Percentiles rank a stretch among this genome's conserved stretches.
These are phyloP conservation scores for Plestiodon gilberti DNA, from an alignment of 2,113 vertebrate species.

Conservation along the genomic window DNA sequence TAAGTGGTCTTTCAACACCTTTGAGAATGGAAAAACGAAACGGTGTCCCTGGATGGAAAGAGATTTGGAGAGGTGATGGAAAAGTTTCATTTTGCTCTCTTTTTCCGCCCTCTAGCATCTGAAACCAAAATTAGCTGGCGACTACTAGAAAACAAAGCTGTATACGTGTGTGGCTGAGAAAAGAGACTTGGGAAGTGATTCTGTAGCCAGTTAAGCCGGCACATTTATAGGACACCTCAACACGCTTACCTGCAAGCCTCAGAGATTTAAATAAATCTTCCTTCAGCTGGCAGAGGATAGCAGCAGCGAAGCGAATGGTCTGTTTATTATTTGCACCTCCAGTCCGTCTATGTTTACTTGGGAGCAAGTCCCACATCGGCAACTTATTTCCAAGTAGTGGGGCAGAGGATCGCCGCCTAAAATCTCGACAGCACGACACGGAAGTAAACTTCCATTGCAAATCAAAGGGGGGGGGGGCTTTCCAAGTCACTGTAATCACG, in stretches of 20 bases:
- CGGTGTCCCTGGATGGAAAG: neutral
- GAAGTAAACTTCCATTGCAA: no score
- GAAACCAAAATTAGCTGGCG: neutral
- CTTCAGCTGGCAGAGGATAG: neutral
- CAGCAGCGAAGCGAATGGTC: no score
- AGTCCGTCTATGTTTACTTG: neutral
- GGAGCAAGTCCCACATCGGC: neutral
- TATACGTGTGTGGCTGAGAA: neutral
- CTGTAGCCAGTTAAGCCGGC: neutral
- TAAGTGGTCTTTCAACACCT: neutral
- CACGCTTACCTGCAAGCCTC: neutral
- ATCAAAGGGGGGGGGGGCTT: no score
- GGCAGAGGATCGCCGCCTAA: neutral
- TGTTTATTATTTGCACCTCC: neutral
- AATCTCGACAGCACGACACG: neutral
- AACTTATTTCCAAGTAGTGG: neutral
- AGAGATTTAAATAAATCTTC: no score
- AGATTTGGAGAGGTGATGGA: no score
- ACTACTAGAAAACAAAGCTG: no score
- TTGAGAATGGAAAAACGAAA: neutral
- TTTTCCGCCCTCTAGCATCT: neutral
- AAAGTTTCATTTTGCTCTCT: no score
- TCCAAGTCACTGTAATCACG: no score
- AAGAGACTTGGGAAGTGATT: neutral
- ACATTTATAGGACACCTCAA: no score